phyloP scores from a whole-genome alignment of 2,888 invertebrate genomes.

The Ormyrus pomaceus region DNA sequence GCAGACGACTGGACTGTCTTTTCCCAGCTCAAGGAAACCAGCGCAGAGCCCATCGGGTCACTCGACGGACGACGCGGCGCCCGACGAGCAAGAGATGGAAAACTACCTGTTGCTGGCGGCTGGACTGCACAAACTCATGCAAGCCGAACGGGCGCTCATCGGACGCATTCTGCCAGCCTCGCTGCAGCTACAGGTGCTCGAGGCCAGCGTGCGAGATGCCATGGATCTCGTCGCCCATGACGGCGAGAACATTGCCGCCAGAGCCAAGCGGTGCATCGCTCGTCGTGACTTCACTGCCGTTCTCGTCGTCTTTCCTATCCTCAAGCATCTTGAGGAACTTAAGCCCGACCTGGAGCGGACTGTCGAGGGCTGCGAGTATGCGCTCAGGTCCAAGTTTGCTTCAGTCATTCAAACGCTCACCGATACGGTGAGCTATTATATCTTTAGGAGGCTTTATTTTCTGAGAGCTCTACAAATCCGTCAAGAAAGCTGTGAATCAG shows the following conservation, averaged over 20 bases:
- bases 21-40: slow-evolving; percentile 81
- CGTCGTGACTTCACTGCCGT: slow-evolving; percentile 89
- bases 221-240: slow-evolving; percentile 90
- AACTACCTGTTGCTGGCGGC: slow-evolving; percentile 89
- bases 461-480: no score
- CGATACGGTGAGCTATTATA: slow-evolving; percentile 80
- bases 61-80: slow-evolving; percentile 71
- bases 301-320: slow-evolving; percentile 87
- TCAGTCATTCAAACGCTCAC: slow-evolving; percentile 85
- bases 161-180: slow-evolving; percentile 89
- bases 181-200: slow-evolving; percentile 89
- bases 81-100: slow-evolving; percentile 88
- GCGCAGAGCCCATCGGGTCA: slow-evolving; percentile 66
- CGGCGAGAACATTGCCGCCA: slow-evolving; percentile 88
- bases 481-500: no score
- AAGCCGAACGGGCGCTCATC: slow-evolving; percentile 90
- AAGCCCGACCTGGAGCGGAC: slow-evolving; percentile 90
- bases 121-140: slow-evolving; percentile 89
- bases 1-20: slow-evolving; percentile 86
- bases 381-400: slow-evolving; percentile 83
- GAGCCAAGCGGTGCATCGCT: slow-evolving; percentile 86
- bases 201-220: slow-evolving; percentile 88
- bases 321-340: slow-evolving; percentile 85
- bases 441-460: neutral
- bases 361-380: slow-evolving; percentile 83